Evolutionary conservation across 2,797 vertebrate species (phyloP).

Genomic region (Eulemur albifrons): DNA sequence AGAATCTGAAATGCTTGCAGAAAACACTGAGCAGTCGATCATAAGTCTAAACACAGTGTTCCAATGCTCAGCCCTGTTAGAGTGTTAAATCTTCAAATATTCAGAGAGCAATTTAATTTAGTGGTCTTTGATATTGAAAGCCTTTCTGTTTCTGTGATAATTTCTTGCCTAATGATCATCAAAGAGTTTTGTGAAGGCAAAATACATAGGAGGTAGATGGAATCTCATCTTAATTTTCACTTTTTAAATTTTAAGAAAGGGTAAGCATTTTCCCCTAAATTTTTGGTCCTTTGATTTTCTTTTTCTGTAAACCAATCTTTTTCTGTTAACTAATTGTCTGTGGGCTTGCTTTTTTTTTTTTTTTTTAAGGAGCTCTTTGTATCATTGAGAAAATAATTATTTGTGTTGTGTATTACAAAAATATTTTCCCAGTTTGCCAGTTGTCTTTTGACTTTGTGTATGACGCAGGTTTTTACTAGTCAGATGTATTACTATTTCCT

Average conservation of each 20-base stretch:
- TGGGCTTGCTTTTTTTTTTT: not conserved
- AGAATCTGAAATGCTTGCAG: not conserved
- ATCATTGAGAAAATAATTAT: not conserved
- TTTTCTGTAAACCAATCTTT: not conserved
- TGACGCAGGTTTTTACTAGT: not conserved
- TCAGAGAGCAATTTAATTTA: not conserved
- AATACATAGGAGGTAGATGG: not conserved
- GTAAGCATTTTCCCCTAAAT: not conserved
- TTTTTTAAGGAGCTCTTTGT: not conserved
- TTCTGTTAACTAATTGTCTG: not conserved
- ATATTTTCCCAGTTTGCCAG: not conserved
- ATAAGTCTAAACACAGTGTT: not conserved
- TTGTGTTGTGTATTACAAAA: not conserved
- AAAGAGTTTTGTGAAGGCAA: not conserved
- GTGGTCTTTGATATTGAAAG: not conserved
- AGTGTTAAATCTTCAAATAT: not conserved
- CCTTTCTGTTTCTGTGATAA: conserved; percentile 10
- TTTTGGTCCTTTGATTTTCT: conserved; percentile 1
- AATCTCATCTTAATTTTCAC: conserved; percentile 41
- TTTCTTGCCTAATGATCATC: conserved; percentile 4
- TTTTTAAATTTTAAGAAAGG: conserved; percentile 24
- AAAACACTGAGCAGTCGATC: not conserved
- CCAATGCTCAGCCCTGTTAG: not conserved
- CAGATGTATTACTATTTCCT: not conserved
- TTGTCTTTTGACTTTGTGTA: not conserved